phyloP scores from a whole-genome alignment of 2,113 vertebrate species.

The Reinhardtius hippoglossoides region DNA sequence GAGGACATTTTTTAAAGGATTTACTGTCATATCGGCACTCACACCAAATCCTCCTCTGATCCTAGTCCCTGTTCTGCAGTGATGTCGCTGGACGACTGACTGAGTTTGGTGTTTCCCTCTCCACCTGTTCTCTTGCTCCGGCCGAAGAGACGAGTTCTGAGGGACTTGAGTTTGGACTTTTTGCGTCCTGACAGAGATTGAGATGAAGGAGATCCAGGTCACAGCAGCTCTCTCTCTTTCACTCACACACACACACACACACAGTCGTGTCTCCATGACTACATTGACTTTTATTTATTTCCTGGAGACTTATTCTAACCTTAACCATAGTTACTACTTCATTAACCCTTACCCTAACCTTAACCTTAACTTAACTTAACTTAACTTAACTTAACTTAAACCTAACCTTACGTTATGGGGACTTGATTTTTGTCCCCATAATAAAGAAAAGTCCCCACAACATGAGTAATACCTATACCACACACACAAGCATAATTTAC shows the following conservation, averaged over 20 bases:
- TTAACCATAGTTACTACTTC: background rate
- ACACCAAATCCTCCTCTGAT: conserved; percentile 86
- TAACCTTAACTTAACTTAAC: too few species aligned
- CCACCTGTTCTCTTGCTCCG: conserved; percentile 86
- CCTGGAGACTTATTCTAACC: background rate
- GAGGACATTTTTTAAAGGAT: background rate
- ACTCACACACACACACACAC: background rate
- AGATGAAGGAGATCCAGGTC: conserved; percentile 45
- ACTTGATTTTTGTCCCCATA: too few species aligned
- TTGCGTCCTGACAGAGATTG: conserved; percentile 83
- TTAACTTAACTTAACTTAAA: too few species aligned
- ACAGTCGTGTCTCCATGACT: too few species aligned
- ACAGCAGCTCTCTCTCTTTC: conserved; percentile 4
- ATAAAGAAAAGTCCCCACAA: too few species aligned
- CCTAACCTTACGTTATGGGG: too few species aligned
- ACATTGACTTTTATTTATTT: too few species aligned
- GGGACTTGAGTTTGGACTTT: conserved; percentile 88
- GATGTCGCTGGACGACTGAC: conserved; percentile 86
- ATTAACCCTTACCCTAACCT: too few species aligned
- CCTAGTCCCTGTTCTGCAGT: conserved; percentile 74
- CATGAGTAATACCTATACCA: too few species aligned
- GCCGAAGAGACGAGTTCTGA: conserved; percentile 87
- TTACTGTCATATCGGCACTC: conserved; percentile 18
- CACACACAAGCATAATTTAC: background rate
- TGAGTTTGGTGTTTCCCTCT: conserved; percentile 79